These are phyloP conservation scores for Zootoca vivipara DNA, from an alignment of 2,113 vertebrate species.

Conservation along the genomic window DNA sequence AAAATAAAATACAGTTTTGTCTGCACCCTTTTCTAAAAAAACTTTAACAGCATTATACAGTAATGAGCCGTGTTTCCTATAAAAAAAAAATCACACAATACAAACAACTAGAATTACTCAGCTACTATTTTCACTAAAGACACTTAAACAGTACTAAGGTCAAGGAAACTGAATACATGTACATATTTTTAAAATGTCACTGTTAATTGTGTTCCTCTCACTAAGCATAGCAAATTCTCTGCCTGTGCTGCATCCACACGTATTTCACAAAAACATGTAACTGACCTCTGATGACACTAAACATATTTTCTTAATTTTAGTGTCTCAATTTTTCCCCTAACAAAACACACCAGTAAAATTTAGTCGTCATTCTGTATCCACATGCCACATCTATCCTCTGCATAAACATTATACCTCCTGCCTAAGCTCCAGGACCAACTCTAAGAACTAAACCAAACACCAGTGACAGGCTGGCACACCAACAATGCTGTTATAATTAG, in stretches of 20 bases:
- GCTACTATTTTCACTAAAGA: not conserved
- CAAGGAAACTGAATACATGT: slow-evolving; percentile 19
- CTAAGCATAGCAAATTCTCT: slow-evolving; percentile 50
- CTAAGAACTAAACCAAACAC: not conserved
- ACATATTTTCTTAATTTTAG: not conserved
- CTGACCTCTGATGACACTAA: slow-evolving; percentile 1
- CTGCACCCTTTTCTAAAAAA: slow-evolving; percentile 63
- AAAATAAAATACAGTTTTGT: slow-evolving; percentile 75
- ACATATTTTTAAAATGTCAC: slow-evolving; percentile 10
- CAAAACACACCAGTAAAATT: not conserved
- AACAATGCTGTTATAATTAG: not conserved
- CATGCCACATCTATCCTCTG: not conserved
- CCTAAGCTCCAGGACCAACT: not conserved
- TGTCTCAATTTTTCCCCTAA: not conserved
- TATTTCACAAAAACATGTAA: slow-evolving; percentile 29
- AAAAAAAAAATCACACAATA: not conserved
- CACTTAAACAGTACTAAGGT: slow-evolving; percentile 2
- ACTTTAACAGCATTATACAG: slow-evolving; percentile 65
- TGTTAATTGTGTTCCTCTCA: slow-evolving; percentile 52
- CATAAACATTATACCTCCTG: not conserved
- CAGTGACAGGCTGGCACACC: not conserved
- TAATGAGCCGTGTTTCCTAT: slow-evolving; percentile 11
- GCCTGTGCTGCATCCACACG: slow-evolving; percentile 32
- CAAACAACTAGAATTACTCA: not conserved
- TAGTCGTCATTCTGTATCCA: not conserved